These are phyloP conservation scores for Babylonia areolata DNA, from an alignment of 1,140 invertebrate genomes.

Conservation along the genomic window DNA sequence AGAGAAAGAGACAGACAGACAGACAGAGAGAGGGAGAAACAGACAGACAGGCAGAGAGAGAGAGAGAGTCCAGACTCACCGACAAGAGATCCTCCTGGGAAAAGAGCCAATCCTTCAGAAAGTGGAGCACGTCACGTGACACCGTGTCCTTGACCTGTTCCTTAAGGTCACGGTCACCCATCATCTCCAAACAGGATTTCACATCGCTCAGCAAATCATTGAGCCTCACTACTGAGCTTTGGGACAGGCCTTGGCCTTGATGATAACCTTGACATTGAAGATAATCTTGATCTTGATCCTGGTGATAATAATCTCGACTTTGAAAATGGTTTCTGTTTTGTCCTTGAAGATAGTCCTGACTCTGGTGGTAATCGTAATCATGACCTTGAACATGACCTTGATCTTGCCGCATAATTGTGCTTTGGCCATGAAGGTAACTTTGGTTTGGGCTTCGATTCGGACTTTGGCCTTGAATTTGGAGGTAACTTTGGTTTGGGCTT, in stretches of 20 bases:
- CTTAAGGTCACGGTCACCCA: constrained; percentile 7
- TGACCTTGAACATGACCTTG: background rate
- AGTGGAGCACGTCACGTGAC: constrained; percentile 19
- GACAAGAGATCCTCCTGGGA: constrained; percentile 13
- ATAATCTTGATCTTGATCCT: background rate
- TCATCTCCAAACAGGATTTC: background rate
- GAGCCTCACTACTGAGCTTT: background rate
- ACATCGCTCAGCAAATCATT: constrained; percentile 8
- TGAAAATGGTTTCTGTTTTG: too few relatives aligned
- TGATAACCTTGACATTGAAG: background rate
- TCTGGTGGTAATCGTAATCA: background rate
- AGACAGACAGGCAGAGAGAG: background rate
- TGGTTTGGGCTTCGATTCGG: too few relatives aligned
- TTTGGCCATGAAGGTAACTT: too few relatives aligned
- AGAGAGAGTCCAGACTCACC: background rate
- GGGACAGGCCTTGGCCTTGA: background rate
- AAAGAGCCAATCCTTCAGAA: constrained; percentile 33
- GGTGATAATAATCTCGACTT: background rate
- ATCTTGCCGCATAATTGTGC: background rate
- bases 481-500: too few relatives aligned
- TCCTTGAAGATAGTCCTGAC: background rate
- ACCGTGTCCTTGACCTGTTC: constrained; percentile 7
- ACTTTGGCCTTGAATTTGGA: background rate
- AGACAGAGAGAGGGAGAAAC: background rate
- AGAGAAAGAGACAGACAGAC: background rate